Conservation (phyloP, 2,113 vertebrate species). For the Struthidea cinerea region DNA sequence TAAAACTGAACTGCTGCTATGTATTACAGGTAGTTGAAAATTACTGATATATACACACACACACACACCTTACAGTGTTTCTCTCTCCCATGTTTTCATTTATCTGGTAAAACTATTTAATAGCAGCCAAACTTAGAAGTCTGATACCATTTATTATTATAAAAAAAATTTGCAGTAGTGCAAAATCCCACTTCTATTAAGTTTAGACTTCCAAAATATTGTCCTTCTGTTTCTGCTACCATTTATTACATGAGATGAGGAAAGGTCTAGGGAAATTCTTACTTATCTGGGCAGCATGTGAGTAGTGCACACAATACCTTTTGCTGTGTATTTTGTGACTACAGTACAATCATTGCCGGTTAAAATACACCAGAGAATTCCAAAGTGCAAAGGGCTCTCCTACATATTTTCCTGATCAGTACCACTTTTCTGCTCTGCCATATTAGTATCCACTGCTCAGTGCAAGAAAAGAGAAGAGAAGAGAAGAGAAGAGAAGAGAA, state of each 20-base stretch:
- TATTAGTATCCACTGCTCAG: neutral
- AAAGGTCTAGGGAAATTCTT: neutral
- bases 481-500: too few species aligned
- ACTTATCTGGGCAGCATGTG: neutral
- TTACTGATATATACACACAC: neutral
- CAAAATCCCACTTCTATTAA: neutral
- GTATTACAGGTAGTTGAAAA: neutral
- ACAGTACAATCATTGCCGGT: neutral
- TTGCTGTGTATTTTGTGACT: neutral
- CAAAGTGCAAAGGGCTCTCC: neutral
- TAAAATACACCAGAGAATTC: neutral
- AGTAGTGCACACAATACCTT: neutral
- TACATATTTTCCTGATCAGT: neutral
- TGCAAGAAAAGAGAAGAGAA: rapidly evolving
- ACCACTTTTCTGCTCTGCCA: neutral
- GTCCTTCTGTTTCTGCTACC: neutral
- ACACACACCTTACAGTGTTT: neutral
- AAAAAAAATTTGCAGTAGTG: neutral
- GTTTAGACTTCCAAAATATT: neutral
- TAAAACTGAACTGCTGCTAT: neutral
- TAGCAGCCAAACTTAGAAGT: neutral
- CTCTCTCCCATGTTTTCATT: neutral
- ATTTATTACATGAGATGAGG: neutral
- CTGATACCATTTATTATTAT: neutral
- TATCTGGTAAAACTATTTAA: neutral